These are phyloP conservation scores for Helleia helle DNA, from an alignment of 2,888 invertebrate genomes.

Conservation along the genomic window DNA sequence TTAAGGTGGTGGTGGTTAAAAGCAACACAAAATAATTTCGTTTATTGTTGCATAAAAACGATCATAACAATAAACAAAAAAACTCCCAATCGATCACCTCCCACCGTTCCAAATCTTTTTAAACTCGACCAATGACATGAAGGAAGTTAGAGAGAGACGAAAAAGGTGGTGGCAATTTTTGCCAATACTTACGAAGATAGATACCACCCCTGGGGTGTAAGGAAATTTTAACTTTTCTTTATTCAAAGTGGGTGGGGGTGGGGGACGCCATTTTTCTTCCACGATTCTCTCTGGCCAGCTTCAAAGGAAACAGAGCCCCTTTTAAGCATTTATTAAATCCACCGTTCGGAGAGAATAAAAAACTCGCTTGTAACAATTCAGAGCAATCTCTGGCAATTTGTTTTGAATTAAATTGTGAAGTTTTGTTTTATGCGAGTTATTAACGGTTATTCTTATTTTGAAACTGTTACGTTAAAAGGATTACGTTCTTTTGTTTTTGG, in stretches of 20 bases:
- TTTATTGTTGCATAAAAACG: not conserved
- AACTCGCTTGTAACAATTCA: slow-evolving; percentile 32
- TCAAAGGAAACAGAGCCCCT: slow-evolving; percentile 59
- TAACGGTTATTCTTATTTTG: not conserved
- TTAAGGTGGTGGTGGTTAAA: too few species aligned
- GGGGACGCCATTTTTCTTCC: slow-evolving; percentile 55
- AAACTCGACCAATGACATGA: slow-evolving; percentile 55
- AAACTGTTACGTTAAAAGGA: too few species aligned
- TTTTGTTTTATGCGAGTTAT: slow-evolving; percentile 16
- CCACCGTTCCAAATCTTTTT: slow-evolving; percentile 30
- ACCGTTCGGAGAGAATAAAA: slow-evolving; percentile 56
- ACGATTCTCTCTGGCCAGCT: slow-evolving; percentile 64
- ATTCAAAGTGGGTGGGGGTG: slow-evolving; percentile 44
- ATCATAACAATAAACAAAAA: not conserved
- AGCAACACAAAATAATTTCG: too few species aligned
- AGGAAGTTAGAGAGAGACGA: slow-evolving; percentile 41
- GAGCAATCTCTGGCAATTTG: slow-evolving; percentile 18
- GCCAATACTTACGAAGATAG: slow-evolving; percentile 72
- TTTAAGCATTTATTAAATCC: slow-evolving; percentile 70
- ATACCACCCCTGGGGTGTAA: slow-evolving; percentile 52
- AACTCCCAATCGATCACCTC: slow-evolving; percentile 8
- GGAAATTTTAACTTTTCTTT: slow-evolving; percentile 75
- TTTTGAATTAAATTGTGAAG: slow-evolving; percentile 15
- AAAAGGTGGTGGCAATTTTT: slow-evolving; percentile 54
- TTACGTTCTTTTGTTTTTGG: too few species aligned